Conservation (phyloP, 2,113 vertebrate species). For the Taurulus bubalis region DNA sequence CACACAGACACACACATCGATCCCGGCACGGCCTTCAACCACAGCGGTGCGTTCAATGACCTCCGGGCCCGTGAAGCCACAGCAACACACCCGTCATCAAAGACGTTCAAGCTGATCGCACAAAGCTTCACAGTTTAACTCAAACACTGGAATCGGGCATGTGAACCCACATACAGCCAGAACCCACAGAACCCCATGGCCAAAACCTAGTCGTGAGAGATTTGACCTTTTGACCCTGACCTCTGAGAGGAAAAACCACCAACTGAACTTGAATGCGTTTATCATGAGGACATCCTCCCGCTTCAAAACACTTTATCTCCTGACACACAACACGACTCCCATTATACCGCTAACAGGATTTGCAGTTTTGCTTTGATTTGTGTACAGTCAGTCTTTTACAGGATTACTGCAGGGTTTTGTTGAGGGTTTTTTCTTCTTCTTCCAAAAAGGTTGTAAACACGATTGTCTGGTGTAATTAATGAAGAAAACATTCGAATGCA, state of each 20-base stretch:
- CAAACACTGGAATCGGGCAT: background rate
- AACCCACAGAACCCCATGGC: background rate
- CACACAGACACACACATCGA: background rate
- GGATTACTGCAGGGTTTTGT: conserved; percentile 27
- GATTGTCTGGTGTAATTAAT: conserved; percentile 42
- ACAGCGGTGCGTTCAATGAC: conserved; percentile 26
- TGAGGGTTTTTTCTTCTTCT: background rate
- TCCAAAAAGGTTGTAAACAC: conserved; percentile 42
- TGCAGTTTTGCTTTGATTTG: conserved; percentile 12
- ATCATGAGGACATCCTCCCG: background rate
- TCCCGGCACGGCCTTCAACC: background rate
- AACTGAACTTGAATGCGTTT: background rate
- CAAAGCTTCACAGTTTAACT: background rate
- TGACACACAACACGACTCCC: background rate
- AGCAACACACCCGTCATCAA: background rate
- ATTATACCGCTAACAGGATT: conserved; percentile 18
- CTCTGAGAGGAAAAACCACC: background rate
- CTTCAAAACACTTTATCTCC: background rate
- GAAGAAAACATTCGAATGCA: conserved; percentile 1
- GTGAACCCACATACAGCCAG: background rate
- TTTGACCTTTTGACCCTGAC: background rate
- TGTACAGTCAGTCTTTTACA: conserved; percentile 27
- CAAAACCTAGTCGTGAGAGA: background rate
- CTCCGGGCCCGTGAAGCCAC: background rate
- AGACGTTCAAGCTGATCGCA: background rate